Evolutionary conservation across 2,113 vertebrate genomes (phyloP), one percentile per base, ranked within the genome.

Genomic region (Phaethon lepturus): DNA sequence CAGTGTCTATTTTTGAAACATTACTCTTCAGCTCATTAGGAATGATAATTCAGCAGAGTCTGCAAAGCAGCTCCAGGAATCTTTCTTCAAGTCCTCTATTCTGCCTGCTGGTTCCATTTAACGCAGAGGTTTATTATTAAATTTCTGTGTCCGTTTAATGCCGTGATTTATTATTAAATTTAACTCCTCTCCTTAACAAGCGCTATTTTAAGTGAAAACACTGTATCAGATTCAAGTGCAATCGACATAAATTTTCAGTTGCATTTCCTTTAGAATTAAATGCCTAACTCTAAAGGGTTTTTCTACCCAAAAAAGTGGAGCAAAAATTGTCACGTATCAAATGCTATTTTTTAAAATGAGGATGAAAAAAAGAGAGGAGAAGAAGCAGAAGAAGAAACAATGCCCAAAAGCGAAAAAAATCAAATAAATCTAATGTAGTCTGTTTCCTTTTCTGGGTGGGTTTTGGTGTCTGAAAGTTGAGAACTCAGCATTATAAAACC

Each of bases 401-500:
- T 93, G 82, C 91, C 98, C 84, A 80, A 96, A 94, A 98, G 96
- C 91, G 90, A 68, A 88, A 86, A 35, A 71, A 50, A 42, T 28
- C n/a, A 72, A 85, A 73, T 45, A 18, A 68, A 62, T 60, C 56
- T 85, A 64, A 78, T 91, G 58, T 89, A 81, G 60, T 72, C 52
- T 79, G 49, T 95, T 98, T 97, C 62, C 16, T 95, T 98, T 97
- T 95, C 94, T 97, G 93, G 91, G 40, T 76, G 66, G 92, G 44
- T 97, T 98, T 93, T 96, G 86, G 98, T 87, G 86, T 98, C 90
- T 93, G 96, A 96, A 96, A 97, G 82, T 85, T 97, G 95, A 98
- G 98, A 98, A 95, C 97, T 98, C 93, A 94, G 97, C 95, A 90
- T 95, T 97, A 90, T 81, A 97, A 97, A 98, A 96, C 83, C 84